Base-by-base conservation (phyloP, 2,113 vertebrate species). In the Phrynosoma platyrhinos region DNA sequence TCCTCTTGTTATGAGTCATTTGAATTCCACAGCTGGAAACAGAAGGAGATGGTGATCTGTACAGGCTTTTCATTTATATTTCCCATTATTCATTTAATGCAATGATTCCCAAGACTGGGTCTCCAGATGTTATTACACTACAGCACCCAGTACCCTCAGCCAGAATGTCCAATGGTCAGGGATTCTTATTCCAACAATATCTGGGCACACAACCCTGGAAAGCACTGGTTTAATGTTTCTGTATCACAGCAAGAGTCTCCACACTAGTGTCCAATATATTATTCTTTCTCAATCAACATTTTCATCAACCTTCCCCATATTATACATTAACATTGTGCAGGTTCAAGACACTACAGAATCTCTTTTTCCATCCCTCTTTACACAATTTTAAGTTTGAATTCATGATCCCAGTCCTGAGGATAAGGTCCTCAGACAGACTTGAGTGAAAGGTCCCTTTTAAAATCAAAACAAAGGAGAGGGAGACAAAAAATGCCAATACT, bases 301-400 rank as follows among this genome's bases (percentile, higher is more conserved):
- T 62, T 62, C n/a, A 84, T 77, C 52, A 82, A 66, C 18, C 13
- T 0, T 92, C 80, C 91, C 81, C 1, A n/a, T 72, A 52, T 77
- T 53, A 82, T 4, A 36, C 66, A 79, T 27, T 55, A 78, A n/a
- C 30, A 71, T 79, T 58, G 52, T 72, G 30, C 76, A 30, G 86
- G 64, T 81, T 83, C 72, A 87, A 84, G 27, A 84, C 32, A 10
- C 9, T 36, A 79, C n/a, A 69, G 86, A 87, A 9, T 64, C 53
- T 85, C 68, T 58, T 80, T 14, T 0, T 76, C 13, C 27, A 62
- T 47, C 71, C 47, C 53, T 36, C 71, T 62, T 75, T 36, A 36
- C 32, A 13, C 9, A 62, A 30, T 76, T 30, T 76, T 20, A 75
- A 2, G 40, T 64, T 36, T 84, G 30, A 18, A 90, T 83, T 83